Evolutionary conservation across 1,140 invertebrate species (phyloP), one percentile per base, ranked within the genome.

Genomic region (Brachionus plicatilis): DNA sequence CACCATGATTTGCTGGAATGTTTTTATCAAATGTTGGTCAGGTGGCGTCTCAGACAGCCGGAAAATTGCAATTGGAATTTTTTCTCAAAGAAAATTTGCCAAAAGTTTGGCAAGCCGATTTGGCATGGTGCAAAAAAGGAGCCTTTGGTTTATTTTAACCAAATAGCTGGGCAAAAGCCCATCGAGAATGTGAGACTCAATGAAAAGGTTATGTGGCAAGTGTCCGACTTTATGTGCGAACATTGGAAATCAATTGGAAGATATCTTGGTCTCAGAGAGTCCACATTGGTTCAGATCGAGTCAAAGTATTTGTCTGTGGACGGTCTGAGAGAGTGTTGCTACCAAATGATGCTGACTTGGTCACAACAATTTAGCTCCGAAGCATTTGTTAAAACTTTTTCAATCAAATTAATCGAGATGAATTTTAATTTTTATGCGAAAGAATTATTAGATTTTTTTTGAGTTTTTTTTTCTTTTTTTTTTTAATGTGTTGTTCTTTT

Each of bases 321-420:
- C 8, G 79, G 79, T 8, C n/a, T 82, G 12, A 82, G 79, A 82
- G 79, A 82, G 20, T 82, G 79, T 14, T 82, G 79, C 27, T 82
- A 82, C 41, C 79, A 82, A 47, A 82, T 82, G 79, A 24, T 82
- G 17, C 20, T 82, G 7, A 24, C 43, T 65, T 82, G 79, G 79
- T 82, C 53, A 2, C n/a, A 82, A 12, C 72, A 76, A 37, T 65
- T 29, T 24, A 29, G 20, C 20, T 43, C 14, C 12, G 53, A 68
- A 29, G 41, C 33, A 11, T 45, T 65, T 65, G 20, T 82, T 37
- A 17, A 68, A 37, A 43, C 17, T 45, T 47, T 82, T 20, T 43
- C 33, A n/a, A 65, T 68, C 20, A 60, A 68, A 43, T 29, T 82
- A 17, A 82, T 82, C 9, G 53, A 60, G 11, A 65, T 82, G 79